Conservation (phyloP, 2,797 vertebrate genomes). For the Mormyrus hasselquistii region DNA sequence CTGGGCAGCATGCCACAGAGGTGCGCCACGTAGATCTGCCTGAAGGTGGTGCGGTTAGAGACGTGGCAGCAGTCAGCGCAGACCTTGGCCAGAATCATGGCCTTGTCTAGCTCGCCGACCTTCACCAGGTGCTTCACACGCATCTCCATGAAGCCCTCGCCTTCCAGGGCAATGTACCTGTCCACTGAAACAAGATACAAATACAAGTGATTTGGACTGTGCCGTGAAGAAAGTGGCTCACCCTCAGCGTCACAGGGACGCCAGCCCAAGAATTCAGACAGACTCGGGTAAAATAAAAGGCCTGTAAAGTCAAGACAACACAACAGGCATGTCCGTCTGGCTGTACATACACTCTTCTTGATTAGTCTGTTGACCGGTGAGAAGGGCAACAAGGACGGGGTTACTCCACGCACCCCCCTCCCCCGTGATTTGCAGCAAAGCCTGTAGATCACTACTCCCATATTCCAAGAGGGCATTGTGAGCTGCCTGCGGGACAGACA, state of each 20-base stretch:
- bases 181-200: conserved; percentile 51
- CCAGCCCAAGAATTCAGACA: neutral
- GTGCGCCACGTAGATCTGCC: conserved; percentile 83
- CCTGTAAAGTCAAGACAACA: conserved; percentile 15
- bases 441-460: conserved; percentile 89
- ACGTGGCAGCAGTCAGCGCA: conserved; percentile 81
- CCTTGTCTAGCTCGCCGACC: conserved; percentile 84
- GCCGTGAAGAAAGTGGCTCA: too few species aligned
- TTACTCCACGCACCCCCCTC: conserved; percentile 92
- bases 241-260: neutral
- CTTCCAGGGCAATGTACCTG: conserved; percentile 86
- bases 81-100: conserved; percentile 81
- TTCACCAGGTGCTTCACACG: conserved; percentile 94
- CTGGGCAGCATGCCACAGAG: conserved; percentile 89
- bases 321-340: neutral
- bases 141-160: conserved; percentile 94
- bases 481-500: conserved; percentile 65
- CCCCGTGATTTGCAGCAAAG: conserved; percentile 84
- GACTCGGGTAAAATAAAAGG: neutral
- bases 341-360: conserved; percentile 74
- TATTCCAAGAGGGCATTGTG: conserved; percentile 85
- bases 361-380: conserved; percentile 79
- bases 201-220: neutral
- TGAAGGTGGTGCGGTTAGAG: conserved; percentile 80
- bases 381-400: conserved; percentile 78